phyloP scores from a whole-genome alignment of 2,888 invertebrate species.

The Cryptosula pallasiana region DNA sequence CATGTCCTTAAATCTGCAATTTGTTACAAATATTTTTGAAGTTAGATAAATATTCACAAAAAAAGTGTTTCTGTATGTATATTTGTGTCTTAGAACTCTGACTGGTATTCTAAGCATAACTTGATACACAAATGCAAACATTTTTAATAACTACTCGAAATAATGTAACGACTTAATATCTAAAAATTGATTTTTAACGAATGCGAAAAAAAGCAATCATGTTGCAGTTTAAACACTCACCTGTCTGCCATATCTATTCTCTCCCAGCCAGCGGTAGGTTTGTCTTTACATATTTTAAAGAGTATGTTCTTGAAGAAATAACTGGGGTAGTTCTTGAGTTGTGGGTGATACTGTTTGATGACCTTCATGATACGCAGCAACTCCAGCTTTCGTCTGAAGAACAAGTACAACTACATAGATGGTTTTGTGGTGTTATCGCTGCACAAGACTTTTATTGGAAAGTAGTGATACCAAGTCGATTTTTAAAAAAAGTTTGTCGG shows the following conservation, averaged over 20 bases:
- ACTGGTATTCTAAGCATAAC: too few species aligned
- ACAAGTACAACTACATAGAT: not conserved
- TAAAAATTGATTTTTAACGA: too few species aligned
- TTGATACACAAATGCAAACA: too few species aligned
- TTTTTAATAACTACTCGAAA: too few species aligned
- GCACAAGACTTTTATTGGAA: not conserved
- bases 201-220: too few species aligned
- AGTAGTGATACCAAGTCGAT: not conserved
- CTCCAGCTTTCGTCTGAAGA: not conserved
- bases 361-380: constrained; percentile 14
- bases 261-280: not conserved
- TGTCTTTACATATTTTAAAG: not conserved
- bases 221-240: too few species aligned
- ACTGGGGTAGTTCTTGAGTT: not conserved
- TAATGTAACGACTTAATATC: not conserved
- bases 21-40: not conserved
- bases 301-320: constrained; percentile 17
- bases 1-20: constrained; percentile 21
- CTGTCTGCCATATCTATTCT: not conserved
- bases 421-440: not conserved
- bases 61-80: not conserved
- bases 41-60: not conserved
- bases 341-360: not conserved
- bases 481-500: not conserved
- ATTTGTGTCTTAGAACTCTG: too few species aligned